Percentiles rank a stretch among this genome's conserved stretches.
phyloP scores from a whole-genome alignment of 2,888 invertebrate species.

The Mesopsocus fuscifrons region DNA sequence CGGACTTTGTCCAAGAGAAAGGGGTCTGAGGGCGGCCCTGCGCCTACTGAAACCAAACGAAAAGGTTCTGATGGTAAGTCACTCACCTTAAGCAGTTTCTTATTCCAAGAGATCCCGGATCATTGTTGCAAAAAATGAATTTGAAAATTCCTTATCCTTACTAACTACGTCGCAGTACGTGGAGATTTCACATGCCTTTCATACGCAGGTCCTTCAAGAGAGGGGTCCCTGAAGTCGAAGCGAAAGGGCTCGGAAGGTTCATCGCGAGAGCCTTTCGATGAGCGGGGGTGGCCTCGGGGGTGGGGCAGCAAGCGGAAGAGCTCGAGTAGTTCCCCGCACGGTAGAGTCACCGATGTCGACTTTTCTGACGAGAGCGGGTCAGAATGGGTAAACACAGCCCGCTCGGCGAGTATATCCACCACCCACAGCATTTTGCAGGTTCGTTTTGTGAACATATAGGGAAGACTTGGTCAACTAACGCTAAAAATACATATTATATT shows the following conservation, averaged over 20 bases:
- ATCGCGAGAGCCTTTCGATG: background rate
- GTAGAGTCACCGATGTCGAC: background rate
- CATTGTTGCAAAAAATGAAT: no score
- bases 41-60: background rate
- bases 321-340: background rate
- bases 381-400: background rate
- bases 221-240: background rate
- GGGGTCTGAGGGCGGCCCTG: conserved; percentile 3
- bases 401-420: conserved; percentile 4
- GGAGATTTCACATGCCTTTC: no score
- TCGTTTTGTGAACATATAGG: background rate
- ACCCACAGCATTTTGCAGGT: conserved; percentile 5
- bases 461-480: no score
- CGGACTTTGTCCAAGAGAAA: conserved; percentile 1
- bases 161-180: no score
- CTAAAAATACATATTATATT: no score
- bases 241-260: conserved; percentile 1
- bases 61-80: conserved; percentile 6
- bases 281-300: background rate
- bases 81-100: no score
- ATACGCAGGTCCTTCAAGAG: background rate
- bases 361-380: conserved; percentile 6
- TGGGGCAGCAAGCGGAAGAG: conserved; percentile 6
- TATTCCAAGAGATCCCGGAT: no score
- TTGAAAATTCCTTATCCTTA: no score